phyloP scores from a whole-genome alignment of 1,140 invertebrate species.

The Pinna nobilis region DNA sequence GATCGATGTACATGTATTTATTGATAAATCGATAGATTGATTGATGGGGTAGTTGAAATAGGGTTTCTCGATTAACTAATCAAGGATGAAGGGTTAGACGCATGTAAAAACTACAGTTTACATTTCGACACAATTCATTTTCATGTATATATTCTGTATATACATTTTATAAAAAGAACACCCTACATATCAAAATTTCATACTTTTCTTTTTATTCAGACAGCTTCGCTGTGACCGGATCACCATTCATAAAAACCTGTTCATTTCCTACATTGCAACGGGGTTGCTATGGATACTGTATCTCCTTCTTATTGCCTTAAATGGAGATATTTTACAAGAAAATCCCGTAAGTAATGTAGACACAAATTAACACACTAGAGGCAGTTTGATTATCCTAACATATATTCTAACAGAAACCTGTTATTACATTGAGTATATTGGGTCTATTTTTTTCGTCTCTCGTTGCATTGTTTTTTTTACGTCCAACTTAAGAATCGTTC shows the following conservation, averaged over 20 bases:
- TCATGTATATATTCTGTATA: background rate
- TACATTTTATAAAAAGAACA: background rate
- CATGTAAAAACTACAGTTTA: background rate
- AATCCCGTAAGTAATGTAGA: constrained; percentile 78
- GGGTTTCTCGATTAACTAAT: too few relatives aligned
- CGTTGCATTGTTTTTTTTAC: too few relatives aligned
- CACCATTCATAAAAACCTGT: constrained; percentile 94
- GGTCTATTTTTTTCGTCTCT: too few relatives aligned
- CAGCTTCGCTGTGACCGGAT: constrained; percentile 89
- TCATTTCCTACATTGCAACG: constrained; percentile 91
- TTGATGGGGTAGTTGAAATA: background rate
- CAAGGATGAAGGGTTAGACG: background rate
- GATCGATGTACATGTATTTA: too few relatives aligned
- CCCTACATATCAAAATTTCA: background rate
- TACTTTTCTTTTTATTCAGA: constrained; percentile 75
- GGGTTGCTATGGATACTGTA: constrained; percentile 80
- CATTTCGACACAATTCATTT: background rate
- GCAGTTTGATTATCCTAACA: too few relatives aligned
- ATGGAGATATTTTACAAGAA: constrained; percentile 74
- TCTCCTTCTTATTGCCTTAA: constrained; percentile 76
- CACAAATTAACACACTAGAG: too few relatives aligned
- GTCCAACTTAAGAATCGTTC: too few relatives aligned
- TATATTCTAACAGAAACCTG: too few relatives aligned
- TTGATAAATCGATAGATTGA: too few relatives aligned
- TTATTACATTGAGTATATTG: too few relatives aligned